Evolutionary conservation across 2,888 invertebrate species (phyloP), one percentile per base, ranked within the genome.

Genomic region (Eurois occulta): DNA sequence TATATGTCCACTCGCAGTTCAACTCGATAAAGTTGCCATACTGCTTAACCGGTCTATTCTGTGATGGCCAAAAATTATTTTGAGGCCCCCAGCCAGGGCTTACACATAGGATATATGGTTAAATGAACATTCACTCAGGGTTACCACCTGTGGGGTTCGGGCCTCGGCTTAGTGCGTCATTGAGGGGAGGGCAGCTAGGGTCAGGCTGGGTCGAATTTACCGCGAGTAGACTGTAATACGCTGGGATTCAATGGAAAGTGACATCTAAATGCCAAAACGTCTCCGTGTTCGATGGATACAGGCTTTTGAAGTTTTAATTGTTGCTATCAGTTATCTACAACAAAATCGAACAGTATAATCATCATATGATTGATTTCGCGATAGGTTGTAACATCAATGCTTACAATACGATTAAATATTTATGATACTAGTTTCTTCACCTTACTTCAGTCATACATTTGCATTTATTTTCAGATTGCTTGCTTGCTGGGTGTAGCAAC

Each of bases 401-500:
- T 68, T 55, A 72, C 74, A 64, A 66, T 78, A 43, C 8, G 52
- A 46, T 43, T 73, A 16, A 76, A 73, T 77, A 85, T 83, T 81
- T 77, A 86, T 81, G 70, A 72, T 10, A 73, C 32, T 41, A 81
- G 77, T 83, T 85, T 66, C 83, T 73, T 67, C 76, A 83, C 48
- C 69, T 85, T 81, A 52, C 86, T 77, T 71, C 73, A 83, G 58
- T 72, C 38, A 72, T 75, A 55, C 58, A 78, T 68, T 81, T 69
- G 79, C 80, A 74, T 70, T 86, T 75, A 72, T 87, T 85, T 89
- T 74, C 90, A 96, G 96, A 91, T 95, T 87, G 91, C 92, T 80
- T 95, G 94, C 90, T 79, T 95, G 67, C 78, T 95, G 68, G 94
- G 94, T 88, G 92, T 90, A 75, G 93, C 92, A 68, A 88, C 89